Evolutionary conservation across 2,797 vertebrate genomes (phyloP), one percentile per base, ranked within the genome.

Genomic region (Darevskia mixta): DNA sequence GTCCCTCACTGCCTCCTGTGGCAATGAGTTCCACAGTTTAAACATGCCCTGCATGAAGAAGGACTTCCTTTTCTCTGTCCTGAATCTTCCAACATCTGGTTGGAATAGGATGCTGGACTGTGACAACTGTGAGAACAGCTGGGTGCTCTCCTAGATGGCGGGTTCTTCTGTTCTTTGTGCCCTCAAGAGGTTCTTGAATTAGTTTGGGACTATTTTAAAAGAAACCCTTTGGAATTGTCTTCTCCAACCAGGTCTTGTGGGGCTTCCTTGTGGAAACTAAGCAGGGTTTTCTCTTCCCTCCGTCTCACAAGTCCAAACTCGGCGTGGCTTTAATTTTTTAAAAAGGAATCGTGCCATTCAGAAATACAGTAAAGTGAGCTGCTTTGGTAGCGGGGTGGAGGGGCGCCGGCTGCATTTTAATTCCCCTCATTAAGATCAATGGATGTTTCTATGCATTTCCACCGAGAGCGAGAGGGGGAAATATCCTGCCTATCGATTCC

Each of bases 401-500:
- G 83, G 91, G 71, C 90, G 82, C 86, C 86, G 69, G 76, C 86
- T 71, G 76, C 49, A 77, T 91, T 92, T 91, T 77, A 92, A 88
- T 86, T 27, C 4, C 43, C 82, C 9, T 71, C 41, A 15, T 81
- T 32, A 93, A 91, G 90, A 94, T 85, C 88, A 95, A 91, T 92
- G 85, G 88, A 32, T 76, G 66, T 83, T 91, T 93, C 92, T 79
- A 93, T 86, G 82, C 35, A 38, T 92, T 91, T 89, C 82, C 79
- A 69, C 84, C 7, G 66, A 89, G 89, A 90, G 82, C 75, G 88
- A 89, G 8, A 73, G 3, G 32, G 35, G 71, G 18, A n/a, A 87
- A 82, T 81, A 75, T 73, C 78, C 78, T 23, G 72, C 89, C 66
- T 94, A 94, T 96, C 8, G 92, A 95, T 95, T 94, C 81, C 41